These are phyloP conservation scores for Smutsia gigantea DNA, from an alignment of 2,797 vertebrate species.

Conservation along the genomic window DNA sequence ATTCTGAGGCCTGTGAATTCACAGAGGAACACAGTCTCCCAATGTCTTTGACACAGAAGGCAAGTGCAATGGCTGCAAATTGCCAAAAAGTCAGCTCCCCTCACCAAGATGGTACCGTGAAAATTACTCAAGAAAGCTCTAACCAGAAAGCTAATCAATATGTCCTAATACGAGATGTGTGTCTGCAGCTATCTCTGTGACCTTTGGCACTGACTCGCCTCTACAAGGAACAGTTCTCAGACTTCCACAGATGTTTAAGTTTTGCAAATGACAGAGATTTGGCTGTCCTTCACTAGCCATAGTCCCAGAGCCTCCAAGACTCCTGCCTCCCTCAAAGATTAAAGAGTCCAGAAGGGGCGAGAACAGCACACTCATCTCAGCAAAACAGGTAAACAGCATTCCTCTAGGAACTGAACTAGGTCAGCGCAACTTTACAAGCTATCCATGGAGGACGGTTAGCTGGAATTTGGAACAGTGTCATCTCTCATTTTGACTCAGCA, in stretches of 20 bases:
- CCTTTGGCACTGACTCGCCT: not conserved
- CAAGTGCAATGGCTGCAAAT: not conserved
- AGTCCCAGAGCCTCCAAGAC: not conserved
- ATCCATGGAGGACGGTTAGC: not conserved
- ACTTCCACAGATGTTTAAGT: not conserved
- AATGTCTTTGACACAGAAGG: not conserved
- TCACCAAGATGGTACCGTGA: not conserved
- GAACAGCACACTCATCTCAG: not conserved
- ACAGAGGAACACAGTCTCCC: not conserved
- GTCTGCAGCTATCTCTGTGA: not conserved
- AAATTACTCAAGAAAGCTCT: not conserved
- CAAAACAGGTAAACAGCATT: not conserved
- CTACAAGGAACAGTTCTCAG: not conserved
- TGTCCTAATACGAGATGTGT: not conserved
- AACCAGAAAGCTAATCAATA: not conserved
- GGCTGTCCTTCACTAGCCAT: not conserved
- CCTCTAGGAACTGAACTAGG: not conserved
- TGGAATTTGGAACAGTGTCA: not conserved
- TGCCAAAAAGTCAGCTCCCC: not conserved
- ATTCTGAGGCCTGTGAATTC: not conserved
- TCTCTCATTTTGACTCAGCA: not conserved
- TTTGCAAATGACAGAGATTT: not conserved
- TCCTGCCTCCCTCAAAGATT: not conserved
- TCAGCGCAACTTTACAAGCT: not conserved
- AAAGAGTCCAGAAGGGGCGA: not conserved